Evolutionary conservation across 2,888 invertebrate genomes (phyloP).

Genomic region (Danaus chrysippus): DNA sequence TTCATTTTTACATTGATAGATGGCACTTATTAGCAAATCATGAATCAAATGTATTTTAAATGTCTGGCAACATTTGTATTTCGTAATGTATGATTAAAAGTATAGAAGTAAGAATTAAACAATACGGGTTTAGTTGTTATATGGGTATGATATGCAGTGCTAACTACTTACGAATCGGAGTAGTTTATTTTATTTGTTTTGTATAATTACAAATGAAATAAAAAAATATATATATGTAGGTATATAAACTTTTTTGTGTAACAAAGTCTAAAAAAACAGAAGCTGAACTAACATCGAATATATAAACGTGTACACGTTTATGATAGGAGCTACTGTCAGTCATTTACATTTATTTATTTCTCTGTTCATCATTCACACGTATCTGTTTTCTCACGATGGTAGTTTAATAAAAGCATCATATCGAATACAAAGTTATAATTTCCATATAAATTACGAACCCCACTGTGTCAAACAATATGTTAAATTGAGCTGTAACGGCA

Average conservation of each 20-base stretch:
- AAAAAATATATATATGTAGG: not conserved
- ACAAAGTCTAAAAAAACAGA: not conserved
- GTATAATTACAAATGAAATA: not conserved
- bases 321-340: not conserved
- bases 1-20: no score
- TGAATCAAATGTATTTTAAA: no score
- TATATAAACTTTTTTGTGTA: not conserved
- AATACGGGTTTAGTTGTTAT: no score
- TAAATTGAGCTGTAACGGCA: not conserved
- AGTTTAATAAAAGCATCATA: conserved; percentile 37
- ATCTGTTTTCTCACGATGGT: conserved; percentile 39
- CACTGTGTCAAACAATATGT: conserved; percentile 11
- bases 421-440: conserved; percentile 38
- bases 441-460: conserved; percentile 31
- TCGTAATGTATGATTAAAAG: no score
- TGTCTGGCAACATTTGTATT: no score
- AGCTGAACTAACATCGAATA: not conserved
- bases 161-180: no score
- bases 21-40: no score
- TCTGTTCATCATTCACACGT: conserved; percentile 36
- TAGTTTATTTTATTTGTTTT: not conserved
- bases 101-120: no score
- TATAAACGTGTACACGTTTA: not conserved
- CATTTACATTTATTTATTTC: conserved; percentile 1
- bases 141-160: no score